Conservation (phyloP, 2,888 invertebrate genomes). For the Allygus modestus region DNA sequence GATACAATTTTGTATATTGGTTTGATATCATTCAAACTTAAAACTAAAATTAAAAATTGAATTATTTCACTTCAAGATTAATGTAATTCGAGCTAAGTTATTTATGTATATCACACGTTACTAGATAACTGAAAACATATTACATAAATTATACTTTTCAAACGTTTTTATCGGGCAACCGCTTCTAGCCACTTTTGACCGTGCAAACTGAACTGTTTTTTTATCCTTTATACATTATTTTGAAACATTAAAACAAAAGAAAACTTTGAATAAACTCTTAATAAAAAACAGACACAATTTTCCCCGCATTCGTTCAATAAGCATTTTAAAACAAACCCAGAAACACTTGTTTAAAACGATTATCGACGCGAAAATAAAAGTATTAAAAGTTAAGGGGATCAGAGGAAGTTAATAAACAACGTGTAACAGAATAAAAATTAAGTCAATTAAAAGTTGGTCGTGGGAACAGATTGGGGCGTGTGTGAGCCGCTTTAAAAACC, state of each 20-base stretch:
- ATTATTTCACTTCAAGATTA: no score
- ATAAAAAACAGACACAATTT: not conserved
- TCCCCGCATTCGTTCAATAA: not conserved
- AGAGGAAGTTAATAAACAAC: slow-evolving; percentile 46
- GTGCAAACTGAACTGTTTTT: not conserved
- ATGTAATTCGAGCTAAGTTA: no score
- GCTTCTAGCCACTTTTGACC: not conserved
- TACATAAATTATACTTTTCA: no score
- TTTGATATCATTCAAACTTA: no score
- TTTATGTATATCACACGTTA: no score
- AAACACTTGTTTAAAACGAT: slow-evolving; percentile 29
- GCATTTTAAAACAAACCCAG: not conserved
- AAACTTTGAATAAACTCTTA: not conserved
- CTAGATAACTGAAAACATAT: no score
- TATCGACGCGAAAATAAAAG: slow-evolving; percentile 39
- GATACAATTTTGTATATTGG: no score
- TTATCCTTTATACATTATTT: no score
- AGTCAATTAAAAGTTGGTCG: slow-evolving; percentile 58
- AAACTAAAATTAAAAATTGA: no score
- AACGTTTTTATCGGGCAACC: no score
- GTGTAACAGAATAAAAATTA: slow-evolving; percentile 55
- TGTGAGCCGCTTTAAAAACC: slow-evolving; percentile 57
- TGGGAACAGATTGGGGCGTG: slow-evolving; percentile 49
- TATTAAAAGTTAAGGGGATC: slow-evolving; percentile 40
- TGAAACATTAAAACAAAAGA: not conserved